A percentile compares a stretch with the other conserved stretches of the same genome.
These are phyloP conservation scores for Cremastinae sp. DNA, from an alignment of 2,888 invertebrate genomes.

Conservation along the genomic window DNA sequence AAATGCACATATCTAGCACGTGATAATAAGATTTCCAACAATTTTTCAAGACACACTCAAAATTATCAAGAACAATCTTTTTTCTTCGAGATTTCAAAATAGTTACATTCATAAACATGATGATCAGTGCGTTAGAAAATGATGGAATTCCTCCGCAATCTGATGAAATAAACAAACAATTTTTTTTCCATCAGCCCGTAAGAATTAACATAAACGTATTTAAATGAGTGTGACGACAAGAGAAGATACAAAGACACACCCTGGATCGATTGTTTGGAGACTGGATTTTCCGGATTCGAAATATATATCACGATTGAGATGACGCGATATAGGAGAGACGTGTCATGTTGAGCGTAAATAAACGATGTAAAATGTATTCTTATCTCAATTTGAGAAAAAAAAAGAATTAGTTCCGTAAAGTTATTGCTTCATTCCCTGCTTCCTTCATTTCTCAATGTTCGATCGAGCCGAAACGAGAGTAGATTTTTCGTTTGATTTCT, in stretches of 20 bases:
- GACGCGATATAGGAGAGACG: background rate
- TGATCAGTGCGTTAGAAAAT: background rate
- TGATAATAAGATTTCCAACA: conserved; percentile 64
- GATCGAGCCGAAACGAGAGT: too few species aligned
- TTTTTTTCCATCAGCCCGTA: conserved; percentile 19
- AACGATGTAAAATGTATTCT: conserved; percentile 20
- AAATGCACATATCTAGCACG: conserved; percentile 77
- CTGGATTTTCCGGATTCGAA: conserved; percentile 27
- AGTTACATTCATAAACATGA: background rate
- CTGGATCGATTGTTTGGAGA: conserved; percentile 32
- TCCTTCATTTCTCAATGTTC: too few species aligned
- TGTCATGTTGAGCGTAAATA: conserved; percentile 16
- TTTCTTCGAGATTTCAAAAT: too few species aligned
- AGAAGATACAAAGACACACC: conserved; percentile 4
- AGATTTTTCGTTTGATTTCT: too few species aligned
- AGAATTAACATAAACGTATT: conserved; percentile 37
- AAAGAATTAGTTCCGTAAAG: background rate
- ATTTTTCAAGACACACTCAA: conserved; percentile 25
- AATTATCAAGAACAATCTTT: too few species aligned
- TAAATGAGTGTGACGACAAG: conserved; percentile 15
- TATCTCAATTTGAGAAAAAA: conserved; percentile 6
- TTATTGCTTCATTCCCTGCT: too few species aligned
- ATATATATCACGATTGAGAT: conserved; percentile 16
- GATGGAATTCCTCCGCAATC: background rate
- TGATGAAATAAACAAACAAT: conserved; percentile 19